Conservation (phyloP, 2,888 invertebrate genomes). For the Drosophila leonis region DNA sequence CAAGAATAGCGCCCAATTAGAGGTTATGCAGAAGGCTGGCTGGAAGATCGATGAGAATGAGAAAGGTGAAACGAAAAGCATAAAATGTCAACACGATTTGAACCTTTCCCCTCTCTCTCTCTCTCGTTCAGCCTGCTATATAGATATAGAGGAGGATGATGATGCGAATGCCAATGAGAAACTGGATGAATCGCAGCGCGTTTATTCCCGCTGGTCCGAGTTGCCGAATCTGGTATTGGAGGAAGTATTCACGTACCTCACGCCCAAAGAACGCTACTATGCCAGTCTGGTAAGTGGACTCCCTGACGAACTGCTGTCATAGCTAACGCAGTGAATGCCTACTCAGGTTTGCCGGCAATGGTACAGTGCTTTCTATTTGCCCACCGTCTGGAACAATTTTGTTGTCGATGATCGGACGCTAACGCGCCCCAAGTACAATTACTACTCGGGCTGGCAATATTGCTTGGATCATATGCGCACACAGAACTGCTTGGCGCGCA, state of each 20-base stretch:
- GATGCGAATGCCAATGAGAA: constrained; percentile 74
- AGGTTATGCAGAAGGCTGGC: constrained; percentile 82
- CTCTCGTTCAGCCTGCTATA: constrained; percentile 85
- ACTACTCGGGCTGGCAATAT: constrained; percentile 92
- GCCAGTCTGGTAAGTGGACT: constrained; percentile 89
- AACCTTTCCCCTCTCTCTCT: neutral
- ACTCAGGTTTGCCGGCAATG: constrained; percentile 86
- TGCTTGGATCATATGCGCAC: constrained; percentile 91
- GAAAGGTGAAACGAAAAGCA: constrained; percentile 73
- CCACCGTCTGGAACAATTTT: constrained; percentile 91
- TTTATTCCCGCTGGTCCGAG: constrained; percentile 88
- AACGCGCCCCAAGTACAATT: constrained; percentile 91
- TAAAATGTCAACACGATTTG: constrained; percentile 20
- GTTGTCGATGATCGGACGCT: constrained; percentile 90
- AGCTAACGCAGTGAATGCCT: neutral
- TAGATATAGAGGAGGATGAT: constrained; percentile 85
- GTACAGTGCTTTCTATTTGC: constrained; percentile 90
- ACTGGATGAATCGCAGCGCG: constrained; percentile 82
- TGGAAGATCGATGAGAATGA: constrained; percentile 83
- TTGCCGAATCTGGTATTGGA: constrained; percentile 91
- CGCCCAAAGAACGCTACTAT: constrained; percentile 90
- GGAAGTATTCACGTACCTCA: constrained; percentile 89
- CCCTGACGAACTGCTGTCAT: fast-evolving
- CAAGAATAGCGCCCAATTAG: constrained; percentile 58
- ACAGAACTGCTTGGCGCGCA: constrained; percentile 89